A percentile compares a stretch with the other conserved stretches of the same genome.
These are phyloP conservation scores for Nipponacmea schrenckii DNA, from an alignment of 2,888 invertebrate species.

Conservation along the genomic window DNA sequence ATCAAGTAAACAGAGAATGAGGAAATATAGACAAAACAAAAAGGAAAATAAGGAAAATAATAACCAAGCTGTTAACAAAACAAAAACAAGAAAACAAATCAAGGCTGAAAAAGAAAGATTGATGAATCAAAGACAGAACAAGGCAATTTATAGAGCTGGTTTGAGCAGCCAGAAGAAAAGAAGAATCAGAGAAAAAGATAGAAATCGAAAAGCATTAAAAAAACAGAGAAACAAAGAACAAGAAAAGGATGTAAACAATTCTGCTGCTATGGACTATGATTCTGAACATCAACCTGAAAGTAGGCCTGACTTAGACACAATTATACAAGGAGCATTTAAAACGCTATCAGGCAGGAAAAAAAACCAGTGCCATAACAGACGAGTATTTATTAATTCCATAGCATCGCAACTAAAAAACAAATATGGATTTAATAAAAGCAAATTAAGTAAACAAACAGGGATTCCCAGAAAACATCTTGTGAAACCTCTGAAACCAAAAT, in stretches of 20 bases:
- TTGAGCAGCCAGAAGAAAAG: not conserved
- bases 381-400: not conserved
- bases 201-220: not conserved
- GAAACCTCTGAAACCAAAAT: too few species aligned
- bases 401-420: too few species aligned
- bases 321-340: not conserved
- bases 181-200: not conserved
- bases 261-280: not conserved
- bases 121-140: not conserved
- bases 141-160: not conserved
- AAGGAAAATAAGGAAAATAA: not conserved
- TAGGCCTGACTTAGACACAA: not conserved
- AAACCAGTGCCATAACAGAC: not conserved
- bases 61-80: not conserved
- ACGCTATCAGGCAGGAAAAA: not conserved
- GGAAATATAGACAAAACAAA: not conserved
- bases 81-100: not conserved
- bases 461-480: too few species aligned
- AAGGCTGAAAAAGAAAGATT: not conserved
- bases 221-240: not conserved
- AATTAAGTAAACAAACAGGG: too few species aligned
- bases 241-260: not conserved
- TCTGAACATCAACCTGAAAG: not conserved
- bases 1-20: not conserved
- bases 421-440: too few species aligned